Conservation (phyloP, 2,113 vertebrate genomes). For the Nibea coibor region DNA sequence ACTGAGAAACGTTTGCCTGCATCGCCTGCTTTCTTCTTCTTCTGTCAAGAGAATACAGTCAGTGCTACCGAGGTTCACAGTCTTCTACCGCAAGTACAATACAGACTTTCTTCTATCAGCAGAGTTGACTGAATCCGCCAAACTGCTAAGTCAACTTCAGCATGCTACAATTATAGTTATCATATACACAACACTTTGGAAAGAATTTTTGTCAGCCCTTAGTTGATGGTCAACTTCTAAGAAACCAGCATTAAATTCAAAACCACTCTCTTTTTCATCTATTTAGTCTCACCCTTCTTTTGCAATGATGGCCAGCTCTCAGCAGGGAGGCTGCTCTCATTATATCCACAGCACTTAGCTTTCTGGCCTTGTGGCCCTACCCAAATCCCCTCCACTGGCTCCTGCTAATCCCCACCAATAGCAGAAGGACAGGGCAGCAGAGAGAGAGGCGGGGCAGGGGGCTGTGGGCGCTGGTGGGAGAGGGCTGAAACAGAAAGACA, state of each 20-base stretch:
- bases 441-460: not conserved
- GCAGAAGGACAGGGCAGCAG: constrained; percentile 64
- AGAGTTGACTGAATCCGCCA: constrained; percentile 4
- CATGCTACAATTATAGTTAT: not conserved
- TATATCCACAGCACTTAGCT: constrained; percentile 79
- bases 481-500: constrained; percentile 67
- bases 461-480: constrained; percentile 47
- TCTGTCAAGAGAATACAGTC: constrained; percentile 49
- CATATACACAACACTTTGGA: not conserved
- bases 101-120: constrained; percentile 1
- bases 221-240: not conserved
- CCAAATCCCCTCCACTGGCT: constrained; percentile 74
- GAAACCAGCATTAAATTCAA: constrained; percentile 1
- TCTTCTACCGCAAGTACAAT: not conserved
- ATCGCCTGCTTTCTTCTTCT: constrained; percentile 45
- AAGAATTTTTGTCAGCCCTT: not conserved
- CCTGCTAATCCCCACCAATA: constrained; percentile 72
- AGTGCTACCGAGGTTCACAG: constrained; percentile 26
- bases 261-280: constrained; percentile 17
- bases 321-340: constrained; percentile 70
- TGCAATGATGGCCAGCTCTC: constrained; percentile 52
- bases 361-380: constrained; percentile 74
- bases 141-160: constrained; percentile 7
- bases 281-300: constrained; percentile 24
- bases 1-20: constrained; percentile 29